Conservation (phyloP, 1,140 invertebrate species). For the Drosophila kanapiae region DNA sequence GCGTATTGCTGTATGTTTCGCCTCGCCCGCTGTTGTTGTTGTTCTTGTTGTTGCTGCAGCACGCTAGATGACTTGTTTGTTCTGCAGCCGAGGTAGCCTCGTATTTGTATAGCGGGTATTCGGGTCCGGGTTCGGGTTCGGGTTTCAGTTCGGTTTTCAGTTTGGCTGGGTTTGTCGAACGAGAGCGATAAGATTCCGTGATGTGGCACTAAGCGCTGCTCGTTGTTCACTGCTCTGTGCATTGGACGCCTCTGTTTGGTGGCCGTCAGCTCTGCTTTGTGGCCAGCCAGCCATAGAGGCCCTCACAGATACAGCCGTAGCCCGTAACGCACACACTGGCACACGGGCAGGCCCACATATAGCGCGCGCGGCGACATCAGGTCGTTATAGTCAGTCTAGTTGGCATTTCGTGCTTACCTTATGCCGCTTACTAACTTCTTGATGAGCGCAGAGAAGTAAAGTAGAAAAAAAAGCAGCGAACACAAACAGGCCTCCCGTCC, state of each 20-base stretch:
- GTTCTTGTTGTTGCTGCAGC: conserved; percentile 44
- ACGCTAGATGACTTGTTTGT: conserved; percentile 79
- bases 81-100: conserved; percentile 75
- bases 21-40: conserved; percentile 24
- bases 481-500: conserved; percentile 19
- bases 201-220: conserved; percentile 83
- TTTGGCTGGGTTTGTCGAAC: conserved; percentile 53
- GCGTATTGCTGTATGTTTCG: conserved; percentile 36
- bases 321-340: conserved; percentile 29
- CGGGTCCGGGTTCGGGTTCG: conserved; percentile 33
- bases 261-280: conserved; percentile 68
- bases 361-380: conserved; percentile 32
- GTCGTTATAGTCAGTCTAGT: conserved; percentile 73
- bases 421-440: conserved; percentile 81
- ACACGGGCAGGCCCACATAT: conserved; percentile 23
- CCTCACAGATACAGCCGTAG: conserved; percentile 31
- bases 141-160: conserved; percentile 37
- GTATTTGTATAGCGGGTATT: conserved; percentile 44
- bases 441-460: conserved; percentile 31
- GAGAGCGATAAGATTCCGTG: conserved; percentile 81
- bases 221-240: conserved; percentile 80
- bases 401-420: conserved; percentile 82
- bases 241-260: conserved; percentile 69
- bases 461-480: conserved; percentile 12
- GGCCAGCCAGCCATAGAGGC: conserved; percentile 80